Conservation (phyloP, 2,888 invertebrate species). For the Acanthosepion pharaonis region DNA sequence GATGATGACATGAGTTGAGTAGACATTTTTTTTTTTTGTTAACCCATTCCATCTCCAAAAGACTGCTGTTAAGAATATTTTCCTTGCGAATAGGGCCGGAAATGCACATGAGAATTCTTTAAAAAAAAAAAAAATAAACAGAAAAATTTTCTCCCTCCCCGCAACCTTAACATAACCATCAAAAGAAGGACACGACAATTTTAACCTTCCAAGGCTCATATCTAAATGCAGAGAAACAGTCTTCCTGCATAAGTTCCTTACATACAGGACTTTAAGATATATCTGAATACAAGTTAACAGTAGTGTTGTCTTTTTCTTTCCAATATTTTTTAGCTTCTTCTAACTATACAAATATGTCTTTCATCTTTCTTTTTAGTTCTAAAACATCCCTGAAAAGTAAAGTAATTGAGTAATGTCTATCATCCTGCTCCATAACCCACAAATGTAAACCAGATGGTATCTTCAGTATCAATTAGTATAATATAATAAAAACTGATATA, state of each 20-base stretch:
- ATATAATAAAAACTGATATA: no score
- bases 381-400: no score
- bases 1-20: background rate
- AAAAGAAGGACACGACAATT: background rate
- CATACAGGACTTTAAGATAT: no score
- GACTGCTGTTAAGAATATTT: background rate
- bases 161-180: background rate
- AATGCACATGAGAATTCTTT: constrained; percentile 14
- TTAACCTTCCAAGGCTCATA: background rate
- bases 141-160: background rate
- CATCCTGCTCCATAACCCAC: no score
- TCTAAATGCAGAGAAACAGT: background rate
- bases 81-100: background rate
- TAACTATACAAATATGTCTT: no score
- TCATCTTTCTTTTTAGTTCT: no score
- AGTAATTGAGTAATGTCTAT: no score
- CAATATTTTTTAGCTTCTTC: no score
- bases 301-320: no score
- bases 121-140: background rate
- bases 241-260: background rate
- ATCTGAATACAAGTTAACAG: no score
- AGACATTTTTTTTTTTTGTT: background rate
- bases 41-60: background rate
- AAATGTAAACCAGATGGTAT: no score
- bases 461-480: no score